Base-by-base conservation (phyloP, 2,888 invertebrate genomes). In the Pogonocherus hispidulus region DNA sequence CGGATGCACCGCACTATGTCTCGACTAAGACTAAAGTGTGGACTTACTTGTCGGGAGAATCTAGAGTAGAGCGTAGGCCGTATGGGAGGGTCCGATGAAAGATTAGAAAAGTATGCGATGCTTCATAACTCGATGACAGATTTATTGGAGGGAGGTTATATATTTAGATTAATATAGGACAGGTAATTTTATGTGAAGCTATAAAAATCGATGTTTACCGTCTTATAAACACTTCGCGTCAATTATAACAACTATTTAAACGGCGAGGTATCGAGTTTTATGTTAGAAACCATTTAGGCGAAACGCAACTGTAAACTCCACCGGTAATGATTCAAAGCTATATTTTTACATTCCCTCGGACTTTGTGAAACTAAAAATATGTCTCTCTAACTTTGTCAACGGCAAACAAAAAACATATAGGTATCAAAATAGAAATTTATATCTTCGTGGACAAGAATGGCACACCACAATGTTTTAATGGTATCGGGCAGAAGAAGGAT, bases 61-160 rank as follows among this genome's bases (percentile, higher is more conserved):
- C 52, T 71, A 68, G 70, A 73, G 56, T 66, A 66, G 63, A 55
- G 78, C 78, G 79, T 80, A 71, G 79, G 80, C 63, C 57, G 68
- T 66, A 70, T 79, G 79, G 79, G 81, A 78, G 79, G 76, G 76
- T 73, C 76, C 77, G 83, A 83, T 83, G 84, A 84, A 80, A 83
- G 83, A 84, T 84, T 80, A 76, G 81, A 81, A 82, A 84, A 84
- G 82, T 84, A 83, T 83, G 83, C 77, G 79, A 79, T 81, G 81
- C 79, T 78, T 80, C 80, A 80, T 80, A 76, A 77, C 69, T 65
- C 76, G 82, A 78, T 82, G 82, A 82, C 81, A 78, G 80, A 77
- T 79, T 72, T 74, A 76, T 75, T 78, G 79, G 79, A 81, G 80
- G 81, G 81, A 72, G 74, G 74, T 73, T 74, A 79, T 81, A 79